Percentiles rank a stretch among this genome's conserved stretches.
phyloP scores from a whole-genome alignment of 2,797 vertebrate species.

The Gobio occitaniae region DNA sequence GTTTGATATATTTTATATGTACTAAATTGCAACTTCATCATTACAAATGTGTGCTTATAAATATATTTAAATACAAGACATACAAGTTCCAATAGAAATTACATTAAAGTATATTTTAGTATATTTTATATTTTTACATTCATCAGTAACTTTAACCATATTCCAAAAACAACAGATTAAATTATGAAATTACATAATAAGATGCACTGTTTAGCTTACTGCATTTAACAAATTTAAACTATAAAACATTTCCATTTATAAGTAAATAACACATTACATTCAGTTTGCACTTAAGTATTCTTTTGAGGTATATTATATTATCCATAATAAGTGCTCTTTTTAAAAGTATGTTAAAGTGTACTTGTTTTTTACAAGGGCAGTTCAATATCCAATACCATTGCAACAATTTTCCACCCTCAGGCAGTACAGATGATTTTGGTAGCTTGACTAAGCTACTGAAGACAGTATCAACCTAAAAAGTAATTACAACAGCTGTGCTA shows the following conservation, averaged over 20 bases:
- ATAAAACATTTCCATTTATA: not conserved
- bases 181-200: too few relatives aligned
- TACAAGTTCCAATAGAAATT: not conserved
- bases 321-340: not conserved
- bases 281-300: not conserved
- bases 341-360: not conserved
- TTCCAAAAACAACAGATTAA: too few relatives aligned
- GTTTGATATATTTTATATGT: not conserved
- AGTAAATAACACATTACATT: not conserved
- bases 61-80: not conserved
- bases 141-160: too few relatives aligned
- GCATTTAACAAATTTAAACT: not conserved
- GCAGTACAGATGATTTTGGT: slow-evolving; percentile 9
- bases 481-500: slow-evolving; percentile 36
- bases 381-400: not conserved
- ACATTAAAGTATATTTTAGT: not conserved
- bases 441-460: slow-evolving; percentile 16
- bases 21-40: not conserved
- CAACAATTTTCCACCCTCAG: not conserved
- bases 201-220: not conserved
- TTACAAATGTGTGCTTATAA: not conserved
- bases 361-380: not conserved
- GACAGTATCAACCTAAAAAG: slow-evolving; percentile 14
- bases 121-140: not conserved
- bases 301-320: not conserved